phyloP scores from a whole-genome alignment of 64 coral and sea anemone species.

The Actinia tenebrosa region DNA sequence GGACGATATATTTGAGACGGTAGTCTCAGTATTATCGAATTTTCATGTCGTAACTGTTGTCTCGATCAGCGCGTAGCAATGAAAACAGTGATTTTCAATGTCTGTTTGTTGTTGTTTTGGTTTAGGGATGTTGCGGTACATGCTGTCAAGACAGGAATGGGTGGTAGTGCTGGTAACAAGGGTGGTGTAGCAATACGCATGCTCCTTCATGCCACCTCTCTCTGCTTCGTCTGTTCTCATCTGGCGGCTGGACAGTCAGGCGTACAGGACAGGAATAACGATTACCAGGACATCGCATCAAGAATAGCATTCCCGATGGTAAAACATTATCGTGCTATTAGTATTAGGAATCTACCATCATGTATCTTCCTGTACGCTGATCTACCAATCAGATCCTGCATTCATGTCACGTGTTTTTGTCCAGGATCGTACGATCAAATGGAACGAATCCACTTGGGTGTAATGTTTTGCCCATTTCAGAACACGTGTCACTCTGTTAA shows the following conservation, averaged over 20 bases:
- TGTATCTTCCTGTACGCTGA: not conserved
- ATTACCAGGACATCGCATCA: constrained; percentile 84
- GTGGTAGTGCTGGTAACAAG: constrained; percentile 95
- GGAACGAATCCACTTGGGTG: not conserved
- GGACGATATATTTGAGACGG: no score
- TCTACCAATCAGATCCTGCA: not conserved
- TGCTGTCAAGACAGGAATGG: constrained; percentile 90
- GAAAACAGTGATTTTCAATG: no score
- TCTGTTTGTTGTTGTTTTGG: not conserved
- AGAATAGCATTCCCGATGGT: constrained; percentile 89
- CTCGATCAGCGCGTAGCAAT: no score
- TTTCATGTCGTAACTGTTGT: no score
- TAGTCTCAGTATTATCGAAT: no score
- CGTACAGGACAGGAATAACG: constrained; percentile 84
- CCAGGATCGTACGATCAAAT: not conserved
- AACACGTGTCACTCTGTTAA: no score
- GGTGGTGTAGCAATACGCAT: constrained; percentile 91
- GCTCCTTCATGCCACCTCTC: constrained; percentile 73
- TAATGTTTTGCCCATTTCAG: no score
- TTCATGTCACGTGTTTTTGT: not conserved
- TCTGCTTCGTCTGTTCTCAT: constrained; percentile 96
- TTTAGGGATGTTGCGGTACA: constrained; percentile 90
- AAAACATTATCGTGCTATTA: not conserved
- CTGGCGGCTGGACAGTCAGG: constrained; percentile 91
- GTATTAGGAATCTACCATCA: no score